A percentile compares a stretch with the other conserved stretches of the same genome.
phyloP scores from a whole-genome alignment of 2,797 vertebrate genomes.

The Lagodon rhomboides region DNA sequence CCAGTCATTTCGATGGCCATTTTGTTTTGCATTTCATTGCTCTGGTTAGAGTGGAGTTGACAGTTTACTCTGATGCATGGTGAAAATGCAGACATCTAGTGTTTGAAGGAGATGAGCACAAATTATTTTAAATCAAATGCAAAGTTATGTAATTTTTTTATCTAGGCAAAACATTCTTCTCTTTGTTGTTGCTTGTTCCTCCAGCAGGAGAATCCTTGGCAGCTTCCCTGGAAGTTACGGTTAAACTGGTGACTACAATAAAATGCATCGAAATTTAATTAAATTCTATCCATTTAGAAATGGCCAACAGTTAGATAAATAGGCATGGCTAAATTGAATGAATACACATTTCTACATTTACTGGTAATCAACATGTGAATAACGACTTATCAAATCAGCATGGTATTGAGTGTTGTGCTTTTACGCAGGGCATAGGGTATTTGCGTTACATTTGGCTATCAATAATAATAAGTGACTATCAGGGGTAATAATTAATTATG shows the following conservation, averaged over 20 bases:
- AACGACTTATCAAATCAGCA: neutral
- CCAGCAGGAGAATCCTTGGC: slow-evolving; percentile 20
- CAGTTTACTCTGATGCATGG: neutral
- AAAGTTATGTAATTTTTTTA: neutral
- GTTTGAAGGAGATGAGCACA: neutral
- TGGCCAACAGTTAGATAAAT: neutral
- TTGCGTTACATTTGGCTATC: too few species aligned
- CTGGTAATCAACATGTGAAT: neutral
- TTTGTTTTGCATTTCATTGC: slow-evolving; percentile 22
- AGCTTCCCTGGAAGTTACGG: neutral
- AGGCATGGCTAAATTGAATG: too few species aligned
- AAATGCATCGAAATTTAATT: neutral
- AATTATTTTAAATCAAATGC: neutral
- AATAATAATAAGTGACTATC: too few species aligned
- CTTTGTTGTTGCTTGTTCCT: neutral
- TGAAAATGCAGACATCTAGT: neutral
- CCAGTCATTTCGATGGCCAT: neutral
- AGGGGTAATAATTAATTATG: too few species aligned
- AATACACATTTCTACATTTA: neutral
- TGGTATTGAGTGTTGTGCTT: too few species aligned
- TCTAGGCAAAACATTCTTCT: neutral
- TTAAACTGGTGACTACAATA: neutral
- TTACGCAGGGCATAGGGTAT: too few species aligned
- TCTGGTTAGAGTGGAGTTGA: slow-evolving; percentile 1
- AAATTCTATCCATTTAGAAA: too few species aligned